phyloP scores from a whole-genome alignment of 2,888 invertebrate genomes.

The Formica aserva region DNA sequence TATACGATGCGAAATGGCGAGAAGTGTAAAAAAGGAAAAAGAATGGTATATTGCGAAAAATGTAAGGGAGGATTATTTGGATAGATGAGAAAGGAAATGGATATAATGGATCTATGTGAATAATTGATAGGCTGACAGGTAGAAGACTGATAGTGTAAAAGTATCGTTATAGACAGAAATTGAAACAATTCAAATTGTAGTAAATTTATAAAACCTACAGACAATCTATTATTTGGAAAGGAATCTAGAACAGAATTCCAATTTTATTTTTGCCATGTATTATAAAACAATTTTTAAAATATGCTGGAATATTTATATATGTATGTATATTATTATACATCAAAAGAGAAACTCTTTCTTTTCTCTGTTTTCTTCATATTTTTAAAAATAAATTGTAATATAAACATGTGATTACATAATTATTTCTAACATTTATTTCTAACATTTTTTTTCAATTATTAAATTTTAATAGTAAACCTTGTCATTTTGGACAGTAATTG shows the following conservation, averaged over 20 bases:
- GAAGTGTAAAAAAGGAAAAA: not conserved
- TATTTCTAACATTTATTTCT: too few relatives aligned
- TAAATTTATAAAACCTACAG: not conserved
- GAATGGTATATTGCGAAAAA: not conserved
- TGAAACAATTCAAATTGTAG: not conserved
- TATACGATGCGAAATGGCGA: not conserved
- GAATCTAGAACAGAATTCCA: not conserved
- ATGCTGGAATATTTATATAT: not conserved
- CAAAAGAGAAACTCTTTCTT: not conserved
- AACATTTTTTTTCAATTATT: too few relatives aligned
- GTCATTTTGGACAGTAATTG: too few relatives aligned
- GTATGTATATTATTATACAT: not conserved
- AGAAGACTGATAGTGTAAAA: not conserved
- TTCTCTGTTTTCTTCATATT: too few relatives aligned
- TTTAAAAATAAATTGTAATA: too few relatives aligned
- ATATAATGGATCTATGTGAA: not conserved
- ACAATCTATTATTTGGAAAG: not conserved
- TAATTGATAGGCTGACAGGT: conserved; percentile 8
- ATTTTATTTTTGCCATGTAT: not conserved
- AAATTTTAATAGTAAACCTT: too few relatives aligned
- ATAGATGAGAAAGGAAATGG: not conserved
- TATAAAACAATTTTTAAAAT: not conserved
- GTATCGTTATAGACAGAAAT: not conserved
- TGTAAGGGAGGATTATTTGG: not conserved
- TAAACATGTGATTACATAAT: too few relatives aligned